Conservation (phyloP, 2,113 vertebrate species). For the Ramphastos sulfuratus region DNA sequence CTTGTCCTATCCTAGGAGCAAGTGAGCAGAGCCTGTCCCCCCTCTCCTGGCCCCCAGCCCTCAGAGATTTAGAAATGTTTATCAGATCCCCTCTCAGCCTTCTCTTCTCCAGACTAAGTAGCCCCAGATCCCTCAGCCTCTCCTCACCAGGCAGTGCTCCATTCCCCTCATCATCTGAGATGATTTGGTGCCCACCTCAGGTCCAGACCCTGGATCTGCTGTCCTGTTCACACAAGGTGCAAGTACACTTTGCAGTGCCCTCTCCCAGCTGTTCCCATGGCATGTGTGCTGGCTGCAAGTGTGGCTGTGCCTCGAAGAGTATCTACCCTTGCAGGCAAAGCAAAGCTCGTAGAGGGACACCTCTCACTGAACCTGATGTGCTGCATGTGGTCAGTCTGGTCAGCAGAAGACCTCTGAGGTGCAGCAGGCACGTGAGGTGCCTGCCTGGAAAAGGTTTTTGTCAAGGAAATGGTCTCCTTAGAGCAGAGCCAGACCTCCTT, state of each 20-base stretch:
- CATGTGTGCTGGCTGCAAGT: not conserved
- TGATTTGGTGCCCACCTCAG: no score
- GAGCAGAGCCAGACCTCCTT: not conserved
- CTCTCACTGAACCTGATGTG: not conserved
- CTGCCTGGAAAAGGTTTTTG: not conserved
- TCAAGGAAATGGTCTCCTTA: not conserved
- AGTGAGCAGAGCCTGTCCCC: no score
- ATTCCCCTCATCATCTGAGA: no score
- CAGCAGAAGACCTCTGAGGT: not conserved
- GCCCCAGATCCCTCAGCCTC: no score
- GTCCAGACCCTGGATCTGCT: not conserved
- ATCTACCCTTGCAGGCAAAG: not conserved
- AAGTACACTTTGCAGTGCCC: no score
- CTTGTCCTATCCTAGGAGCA: no score
- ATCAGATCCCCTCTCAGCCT: no score
- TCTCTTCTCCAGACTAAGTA: no score
- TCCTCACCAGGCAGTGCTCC: no score
- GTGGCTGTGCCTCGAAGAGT: not conserved
- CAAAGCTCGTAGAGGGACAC: not conserved
- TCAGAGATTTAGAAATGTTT: no score
- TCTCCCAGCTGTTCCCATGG: rapidly evolving
- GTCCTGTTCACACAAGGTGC: not conserved
- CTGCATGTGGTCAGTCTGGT: not conserved
- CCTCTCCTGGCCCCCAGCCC: no score
- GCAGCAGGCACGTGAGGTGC: not conserved